Base-by-base conservation (phyloP, 2,113 vertebrate genomes). In the Ptilorrhoa leucosticta region DNA sequence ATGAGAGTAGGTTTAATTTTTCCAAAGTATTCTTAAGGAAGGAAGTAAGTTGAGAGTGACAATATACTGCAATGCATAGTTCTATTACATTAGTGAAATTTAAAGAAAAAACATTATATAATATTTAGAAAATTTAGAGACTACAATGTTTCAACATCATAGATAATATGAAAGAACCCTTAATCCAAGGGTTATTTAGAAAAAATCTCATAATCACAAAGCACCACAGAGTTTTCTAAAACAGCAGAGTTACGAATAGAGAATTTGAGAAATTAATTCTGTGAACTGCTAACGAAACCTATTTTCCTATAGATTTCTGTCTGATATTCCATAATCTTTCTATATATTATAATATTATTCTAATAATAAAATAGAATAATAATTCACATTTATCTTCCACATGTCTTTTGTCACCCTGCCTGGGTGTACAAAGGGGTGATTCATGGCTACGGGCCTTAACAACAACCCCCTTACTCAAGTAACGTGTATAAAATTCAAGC, bases 391-490 rank as follows among this genome's bases (percentile, higher is more conserved):
- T 83, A 13, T 80, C 9, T 54, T 69, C 39, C 23, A 30, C 7
- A 11, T 81, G 20, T 17, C 9, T 87, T 84, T 54, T 27, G 4
- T 61, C 33, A 66, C 37, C 3, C 18, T 91, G n/a, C 19, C 16
- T 80, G 16, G 12, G 4, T 30, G 23, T 37, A 35, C 1, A 6
- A 63, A 40, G 3, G 2, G 6, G 4, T n/a, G 2, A n/a, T 19
- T 13, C 57, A 39, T 23, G 16, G 10, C 16, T 84, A 4, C 0
- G 0, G 33, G 18, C 20, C 51, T 75, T 35, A 75, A 16, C 33
- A 83, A 42, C 14, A 83, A 23, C 18, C 11, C 27, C 12, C 3
- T 51, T 44, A 39, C 20, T n/a, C 24, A 73, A 26, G 11, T 51
- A 69, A 47, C 11, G 3, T 13, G 4, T 37, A 53, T 50, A 81